A percentile compares a stretch with the other conserved stretches of the same genome.
These are phyloP conservation scores for Argya squamiceps DNA, from an alignment of 2,797 vertebrate species.

Conservation along the genomic window DNA sequence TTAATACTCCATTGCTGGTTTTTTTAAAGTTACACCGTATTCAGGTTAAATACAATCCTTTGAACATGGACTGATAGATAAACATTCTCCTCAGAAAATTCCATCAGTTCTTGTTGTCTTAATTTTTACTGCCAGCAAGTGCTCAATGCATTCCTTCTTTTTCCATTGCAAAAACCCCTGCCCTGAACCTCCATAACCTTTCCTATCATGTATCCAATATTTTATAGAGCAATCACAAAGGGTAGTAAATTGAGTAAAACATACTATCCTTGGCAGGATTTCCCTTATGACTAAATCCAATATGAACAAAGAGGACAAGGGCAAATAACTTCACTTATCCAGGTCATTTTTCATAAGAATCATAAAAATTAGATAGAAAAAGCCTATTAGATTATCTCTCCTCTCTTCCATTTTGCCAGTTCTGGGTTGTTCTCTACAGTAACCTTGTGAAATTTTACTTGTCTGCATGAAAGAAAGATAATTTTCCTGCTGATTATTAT, in stretches of 20 bases:
- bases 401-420: not conserved
- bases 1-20: not conserved
- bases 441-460: constrained; percentile 30
- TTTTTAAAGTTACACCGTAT: fast-evolving
- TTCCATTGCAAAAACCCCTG: fast-evolving
- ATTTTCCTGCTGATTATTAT: not conserved
- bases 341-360: constrained; percentile 54
- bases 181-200: not conserved
- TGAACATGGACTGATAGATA: not conserved
- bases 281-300: constrained; percentile 40
- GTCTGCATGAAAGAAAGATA: not conserved
- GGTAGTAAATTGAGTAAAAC: constrained; percentile 22
- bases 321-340: constrained; percentile 62
- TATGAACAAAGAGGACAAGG: constrained; percentile 61
- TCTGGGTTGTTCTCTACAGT: not conserved
- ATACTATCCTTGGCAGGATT: constrained; percentile 18
- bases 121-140: not conserved
- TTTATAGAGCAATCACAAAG: constrained; percentile 30
- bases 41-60: not conserved
- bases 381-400: constrained; percentile 5
- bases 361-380: constrained; percentile 19
- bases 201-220: not conserved
- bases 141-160: not conserved
- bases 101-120: not conserved
- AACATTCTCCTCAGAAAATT: not conserved